Conservation (phyloP, 2,888 invertebrate genomes). For the Amiota communis region DNA sequence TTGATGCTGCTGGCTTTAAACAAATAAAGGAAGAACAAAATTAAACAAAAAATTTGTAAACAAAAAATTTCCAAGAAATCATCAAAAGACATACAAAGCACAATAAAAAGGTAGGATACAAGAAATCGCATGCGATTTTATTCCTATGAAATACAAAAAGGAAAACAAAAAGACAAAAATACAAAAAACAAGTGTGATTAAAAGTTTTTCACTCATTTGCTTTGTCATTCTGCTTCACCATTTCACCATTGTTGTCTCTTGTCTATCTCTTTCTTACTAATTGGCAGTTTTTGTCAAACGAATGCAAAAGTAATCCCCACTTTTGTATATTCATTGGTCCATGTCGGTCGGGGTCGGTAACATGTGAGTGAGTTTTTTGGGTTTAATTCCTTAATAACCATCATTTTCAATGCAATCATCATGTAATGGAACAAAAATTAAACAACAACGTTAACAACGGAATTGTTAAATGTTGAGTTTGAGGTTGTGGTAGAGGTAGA, state of each 20-base stretch:
- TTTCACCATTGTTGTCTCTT: neutral
- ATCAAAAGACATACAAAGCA: too few relatives aligned
- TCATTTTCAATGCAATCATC: constrained; percentile 13
- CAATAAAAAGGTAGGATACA: too few relatives aligned
- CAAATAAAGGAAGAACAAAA: too few relatives aligned
- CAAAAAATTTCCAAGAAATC: too few relatives aligned
- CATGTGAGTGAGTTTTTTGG: constrained; percentile 10
- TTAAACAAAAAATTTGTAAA: too few relatives aligned
- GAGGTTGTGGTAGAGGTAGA: too few relatives aligned
- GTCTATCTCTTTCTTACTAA: constrained; percentile 28
- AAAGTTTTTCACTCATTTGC: constrained; percentile 53
- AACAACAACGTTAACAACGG: neutral
- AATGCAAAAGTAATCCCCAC: constrained; percentile 1
- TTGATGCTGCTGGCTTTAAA: too few relatives aligned
- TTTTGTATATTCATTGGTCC: neutral
- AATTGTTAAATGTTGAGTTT: too few relatives aligned
- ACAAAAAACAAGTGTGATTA: constrained; percentile 61
- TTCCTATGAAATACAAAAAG: neutral
- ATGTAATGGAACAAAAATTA: constrained; percentile 8
- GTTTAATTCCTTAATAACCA: constrained; percentile 18
- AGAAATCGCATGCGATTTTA: constrained; percentile 17
- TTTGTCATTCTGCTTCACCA: neutral
- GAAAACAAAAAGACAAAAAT: constrained; percentile 58
- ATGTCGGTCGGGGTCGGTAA: neutral
- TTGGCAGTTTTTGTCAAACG: constrained; percentile 39